Evolutionary conservation across 2,113 vertebrate species (phyloP).

Genomic region (Cisticola juncidis): DNA sequence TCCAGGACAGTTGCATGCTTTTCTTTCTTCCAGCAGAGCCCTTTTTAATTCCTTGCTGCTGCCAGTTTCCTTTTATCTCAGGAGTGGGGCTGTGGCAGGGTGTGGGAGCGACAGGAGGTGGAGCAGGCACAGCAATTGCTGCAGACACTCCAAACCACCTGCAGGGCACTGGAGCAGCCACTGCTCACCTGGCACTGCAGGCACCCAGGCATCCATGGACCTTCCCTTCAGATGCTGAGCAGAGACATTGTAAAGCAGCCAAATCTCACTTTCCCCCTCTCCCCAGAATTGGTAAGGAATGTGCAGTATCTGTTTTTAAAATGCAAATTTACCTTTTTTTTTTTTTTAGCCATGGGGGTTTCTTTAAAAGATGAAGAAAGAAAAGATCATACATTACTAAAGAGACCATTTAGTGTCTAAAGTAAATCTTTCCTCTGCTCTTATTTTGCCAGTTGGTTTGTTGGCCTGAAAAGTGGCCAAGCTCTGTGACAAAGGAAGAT

Average conservation of each 20-base stretch:
- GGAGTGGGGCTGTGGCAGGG: background rate
- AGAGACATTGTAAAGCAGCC: background rate
- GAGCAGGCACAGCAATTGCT: background rate
- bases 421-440: background rate
- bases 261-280: accelerated
- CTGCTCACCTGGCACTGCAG: background rate
- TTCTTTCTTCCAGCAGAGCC: background rate
- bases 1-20: background rate
- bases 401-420: background rate
- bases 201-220: accelerated
- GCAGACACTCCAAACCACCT: background rate
- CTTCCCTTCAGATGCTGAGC: background rate
- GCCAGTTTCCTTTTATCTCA: conserved; percentile 25
- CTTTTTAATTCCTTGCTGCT: background rate
- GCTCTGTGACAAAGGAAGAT: background rate
- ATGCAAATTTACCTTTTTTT: background rate
- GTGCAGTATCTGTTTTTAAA: background rate
- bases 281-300: background rate
- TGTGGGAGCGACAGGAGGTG: background rate
- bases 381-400: background rate
- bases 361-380: background rate
- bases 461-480: background rate
- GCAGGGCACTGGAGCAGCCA: background rate
- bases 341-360: accelerated
- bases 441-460: background rate